Percentiles rank a stretch among this genome's conserved stretches.
Conservation (phyloP, 2,797 vertebrate genomes). For the Hydrocynus forskahlii region DNA sequence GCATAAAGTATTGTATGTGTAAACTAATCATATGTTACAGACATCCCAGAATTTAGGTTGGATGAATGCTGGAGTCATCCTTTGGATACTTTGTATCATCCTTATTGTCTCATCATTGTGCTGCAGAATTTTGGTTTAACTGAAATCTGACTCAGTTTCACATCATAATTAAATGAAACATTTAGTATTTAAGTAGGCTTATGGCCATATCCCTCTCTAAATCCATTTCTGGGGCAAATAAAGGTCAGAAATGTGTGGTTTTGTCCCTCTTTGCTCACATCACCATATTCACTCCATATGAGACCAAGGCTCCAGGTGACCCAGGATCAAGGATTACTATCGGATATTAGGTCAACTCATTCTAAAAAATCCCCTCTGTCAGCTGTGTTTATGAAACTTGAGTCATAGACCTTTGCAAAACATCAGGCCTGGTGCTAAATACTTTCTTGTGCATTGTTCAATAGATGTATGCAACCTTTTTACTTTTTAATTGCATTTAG, state of each 20-base stretch:
- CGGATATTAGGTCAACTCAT: slow-evolving; percentile 59
- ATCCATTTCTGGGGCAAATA: not conserved
- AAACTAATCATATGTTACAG: no score
- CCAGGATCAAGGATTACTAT: slow-evolving; percentile 64
- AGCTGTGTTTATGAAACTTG: slow-evolving; percentile 67
- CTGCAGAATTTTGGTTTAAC: no score
- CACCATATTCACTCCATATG: slow-evolving; percentile 9
- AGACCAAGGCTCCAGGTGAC: slow-evolving; percentile 37
- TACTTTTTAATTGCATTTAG: not conserved
- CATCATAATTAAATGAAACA: not conserved
- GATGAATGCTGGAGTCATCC: no score
- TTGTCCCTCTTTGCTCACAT: not conserved
- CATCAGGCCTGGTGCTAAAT: slow-evolving; percentile 19
- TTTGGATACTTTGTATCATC: no score
- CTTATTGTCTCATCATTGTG: not conserved
- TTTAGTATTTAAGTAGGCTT: not conserved
- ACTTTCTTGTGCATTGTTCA: not conserved
- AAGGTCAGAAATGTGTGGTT: not conserved
- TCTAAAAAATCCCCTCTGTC: slow-evolving; percentile 19
- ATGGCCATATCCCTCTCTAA: not conserved
- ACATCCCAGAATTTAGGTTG: no score
- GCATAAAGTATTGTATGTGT: no score
- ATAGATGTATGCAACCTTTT: not conserved
- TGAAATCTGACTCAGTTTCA: no score
- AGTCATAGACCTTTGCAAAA: slow-evolving; percentile 66